Evolutionary conservation across 2,113 vertebrate species (phyloP), one percentile per base, ranked within the genome.

Genomic region (Prietella phreatophila): DNA sequence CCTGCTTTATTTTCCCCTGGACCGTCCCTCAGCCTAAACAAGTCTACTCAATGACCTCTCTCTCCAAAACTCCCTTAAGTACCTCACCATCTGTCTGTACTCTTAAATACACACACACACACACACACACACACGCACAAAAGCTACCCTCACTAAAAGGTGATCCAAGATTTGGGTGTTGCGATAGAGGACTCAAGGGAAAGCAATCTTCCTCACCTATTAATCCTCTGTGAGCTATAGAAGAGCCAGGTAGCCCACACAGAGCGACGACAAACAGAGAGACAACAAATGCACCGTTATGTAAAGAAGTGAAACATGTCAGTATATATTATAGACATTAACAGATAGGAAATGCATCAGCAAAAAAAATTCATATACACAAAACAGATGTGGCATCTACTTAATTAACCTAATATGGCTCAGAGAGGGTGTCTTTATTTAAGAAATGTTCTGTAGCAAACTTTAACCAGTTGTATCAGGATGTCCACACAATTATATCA

Each of bases 81-180:
- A 86, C 79, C 67, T 85, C 55, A 30, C 88, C 91, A 92, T 89
- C 85, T 89, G 88, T 81, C 76, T 67, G 55, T 27, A 85, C 14
- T 30, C 69, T 60, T 60, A 76, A 61, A 76, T 20, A 56, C 81
- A 25, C 78, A 85, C 50, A 71, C 73, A 27, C 53, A 63, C 55
- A 56, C 85, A 39, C 78, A 85, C 50, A 71, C 83, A 65, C 63
- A 69, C 82, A 61, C 33, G 73, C 79, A 36, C 30, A 71, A 69
- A 88, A 47, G 8, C 47, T 85, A 33, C 83, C 65, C 53, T 53
- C 82, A 83, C 42, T 3, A 47, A 61, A 56, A 36, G 75, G 53
- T 73, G 55, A 85, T 75, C 67, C 50, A 85, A 53, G 58, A 25
- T 47, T 83, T 83, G 58, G 58, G 58, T 83, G 22, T 60, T 63